Conservation (phyloP, 2,888 invertebrate genomes). For the Nudaria mundana region DNA sequence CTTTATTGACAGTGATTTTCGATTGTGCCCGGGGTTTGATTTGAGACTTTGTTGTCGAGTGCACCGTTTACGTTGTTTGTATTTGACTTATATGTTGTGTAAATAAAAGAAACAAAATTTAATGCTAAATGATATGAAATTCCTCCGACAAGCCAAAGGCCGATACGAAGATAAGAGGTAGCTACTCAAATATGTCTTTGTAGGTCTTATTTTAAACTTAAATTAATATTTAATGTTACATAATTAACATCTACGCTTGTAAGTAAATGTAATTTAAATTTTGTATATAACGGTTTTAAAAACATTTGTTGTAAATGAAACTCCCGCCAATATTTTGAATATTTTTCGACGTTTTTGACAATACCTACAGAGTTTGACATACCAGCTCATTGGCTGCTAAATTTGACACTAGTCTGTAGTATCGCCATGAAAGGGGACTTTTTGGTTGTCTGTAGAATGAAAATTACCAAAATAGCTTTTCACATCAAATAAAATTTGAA, state of each 20-base stretch:
- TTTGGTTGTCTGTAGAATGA: slow-evolving; percentile 26
- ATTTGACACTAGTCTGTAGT: slow-evolving; percentile 7
- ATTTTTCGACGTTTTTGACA: too few species aligned
- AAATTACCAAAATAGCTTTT: too few species aligned
- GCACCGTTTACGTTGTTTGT: too few species aligned
- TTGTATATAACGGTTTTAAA: too few species aligned
- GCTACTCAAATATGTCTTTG: slow-evolving; percentile 5
- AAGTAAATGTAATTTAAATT: background rate
- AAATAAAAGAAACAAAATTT: slow-evolving; percentile 17
- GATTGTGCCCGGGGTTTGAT: background rate
- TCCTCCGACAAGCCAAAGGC: slow-evolving; percentile 30
- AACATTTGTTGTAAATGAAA: too few species aligned
- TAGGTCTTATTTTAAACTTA: too few species aligned
- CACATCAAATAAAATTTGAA: too few species aligned
- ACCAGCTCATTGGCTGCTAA: too few species aligned
- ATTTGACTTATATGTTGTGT: too few species aligned
- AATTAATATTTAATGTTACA: too few species aligned
- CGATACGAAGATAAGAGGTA: slow-evolving; percentile 17
- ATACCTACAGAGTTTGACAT: too few species aligned
- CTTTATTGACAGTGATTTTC: slow-evolving; percentile 15
- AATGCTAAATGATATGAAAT: slow-evolving; percentile 31
- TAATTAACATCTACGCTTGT: background rate
- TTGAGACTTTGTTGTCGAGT: background rate
- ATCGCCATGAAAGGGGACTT: slow-evolving; percentile 10
- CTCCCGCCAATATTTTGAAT: too few species aligned